Evolutionary conservation across 2,113 vertebrate species (phyloP).

Genomic region (Crotophaga sulcirostris): DNA sequence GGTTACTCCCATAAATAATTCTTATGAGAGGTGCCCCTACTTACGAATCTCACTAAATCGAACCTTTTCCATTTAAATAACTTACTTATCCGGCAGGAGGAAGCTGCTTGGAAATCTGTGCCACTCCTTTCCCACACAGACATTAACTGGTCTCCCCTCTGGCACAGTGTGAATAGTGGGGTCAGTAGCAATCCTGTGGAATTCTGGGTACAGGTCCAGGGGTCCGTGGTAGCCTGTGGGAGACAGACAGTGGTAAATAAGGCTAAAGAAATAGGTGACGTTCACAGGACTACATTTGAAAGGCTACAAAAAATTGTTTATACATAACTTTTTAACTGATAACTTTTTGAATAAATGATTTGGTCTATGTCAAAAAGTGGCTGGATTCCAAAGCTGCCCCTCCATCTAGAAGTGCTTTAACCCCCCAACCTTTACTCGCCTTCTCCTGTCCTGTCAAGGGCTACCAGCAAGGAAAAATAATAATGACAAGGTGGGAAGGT

Average conservation of each 20-base stretch:
- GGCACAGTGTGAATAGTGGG: conserved; percentile 87
- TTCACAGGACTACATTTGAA: not conserved
- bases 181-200: conserved; percentile 92
- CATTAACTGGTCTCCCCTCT: conserved; percentile 84
- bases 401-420: not conserved
- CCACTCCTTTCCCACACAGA: conserved; percentile 99
- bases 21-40: not conserved
- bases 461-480: not conserved
- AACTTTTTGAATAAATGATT: not conserved
- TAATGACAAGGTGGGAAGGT: not conserved
- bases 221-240: conserved; percentile 91
- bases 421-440: not conserved
- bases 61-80: not conserved
- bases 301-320: not conserved
- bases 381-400: not conserved
- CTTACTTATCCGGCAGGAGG: conserved; percentile 92
- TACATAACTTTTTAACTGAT: not conserved
- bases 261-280: not conserved
- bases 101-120: conserved; percentile 97
- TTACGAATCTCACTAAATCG: accelerated
- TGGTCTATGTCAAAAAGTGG: not conserved
- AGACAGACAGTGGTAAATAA: not conserved
- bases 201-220: conserved; percentile 95
- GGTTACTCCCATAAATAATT: not conserved
- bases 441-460: not conserved